phyloP scores from a whole-genome alignment of 2,888 invertebrate genomes.

The Luperina testacea region DNA sequence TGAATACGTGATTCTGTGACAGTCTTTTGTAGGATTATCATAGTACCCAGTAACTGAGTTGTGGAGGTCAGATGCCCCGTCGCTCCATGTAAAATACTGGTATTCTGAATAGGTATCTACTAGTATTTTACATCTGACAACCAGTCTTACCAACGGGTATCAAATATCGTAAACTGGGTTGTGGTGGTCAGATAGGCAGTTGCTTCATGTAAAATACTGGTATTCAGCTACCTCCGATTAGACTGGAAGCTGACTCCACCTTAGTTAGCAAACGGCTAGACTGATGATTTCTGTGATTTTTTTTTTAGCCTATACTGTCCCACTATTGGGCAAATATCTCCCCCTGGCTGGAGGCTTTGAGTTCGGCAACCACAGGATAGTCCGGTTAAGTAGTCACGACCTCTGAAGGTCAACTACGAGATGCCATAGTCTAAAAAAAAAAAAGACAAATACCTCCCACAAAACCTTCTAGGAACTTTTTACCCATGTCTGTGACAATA shows the following conservation, averaged over 20 bases:
- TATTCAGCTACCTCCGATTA: not conserved
- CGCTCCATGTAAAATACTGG: not conserved
- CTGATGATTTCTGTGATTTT: not conserved
- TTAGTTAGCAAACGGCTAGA: not conserved
- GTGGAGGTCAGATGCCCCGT: not conserved
- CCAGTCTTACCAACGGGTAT: not conserved
- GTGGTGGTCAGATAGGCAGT: not conserved
- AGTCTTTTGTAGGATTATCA: not conserved
- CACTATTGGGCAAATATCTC: too few relatives aligned
- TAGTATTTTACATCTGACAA: too few relatives aligned
- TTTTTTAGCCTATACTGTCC: too few relatives aligned
- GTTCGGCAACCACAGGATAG: too few relatives aligned
- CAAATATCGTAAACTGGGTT: not conserved
- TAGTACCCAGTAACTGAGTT: not conserved
- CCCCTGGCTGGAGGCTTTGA: too few relatives aligned
- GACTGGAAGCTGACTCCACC: not conserved
- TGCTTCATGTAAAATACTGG: not conserved
- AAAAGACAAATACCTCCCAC: too few relatives aligned
- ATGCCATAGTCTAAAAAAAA: too few relatives aligned
- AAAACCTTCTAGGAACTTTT: not conserved
- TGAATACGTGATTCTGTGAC: not conserved
- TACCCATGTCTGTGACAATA: not conserved
- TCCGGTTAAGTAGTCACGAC: too few relatives aligned
- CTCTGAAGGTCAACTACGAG: too few relatives aligned
- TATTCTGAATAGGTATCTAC: not conserved